Percentiles rank a stretch among this genome's conserved stretches.
phyloP scores from a whole-genome alignment of 2,797 vertebrate genomes.

The Botia almorhae region DNA sequence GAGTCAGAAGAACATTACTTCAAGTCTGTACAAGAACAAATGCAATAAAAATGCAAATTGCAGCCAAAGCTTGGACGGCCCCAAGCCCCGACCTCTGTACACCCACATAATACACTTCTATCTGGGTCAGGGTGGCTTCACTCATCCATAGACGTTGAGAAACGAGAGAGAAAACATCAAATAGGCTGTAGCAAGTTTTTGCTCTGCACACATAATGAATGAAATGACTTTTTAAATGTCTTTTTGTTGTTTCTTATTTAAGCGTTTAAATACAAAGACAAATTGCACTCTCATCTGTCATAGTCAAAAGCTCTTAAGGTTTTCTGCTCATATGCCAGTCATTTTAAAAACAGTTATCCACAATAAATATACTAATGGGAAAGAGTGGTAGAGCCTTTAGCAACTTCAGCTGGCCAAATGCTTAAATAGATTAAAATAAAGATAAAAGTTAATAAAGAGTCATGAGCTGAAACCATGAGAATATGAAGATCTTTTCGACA shows the following conservation, averaged over 20 bases:
- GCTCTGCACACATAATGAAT: conserved; percentile 16
- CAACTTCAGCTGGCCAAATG: neutral
- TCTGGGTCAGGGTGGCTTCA: conserved; percentile 68
- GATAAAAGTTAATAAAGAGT: neutral
- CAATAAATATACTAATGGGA: neutral
- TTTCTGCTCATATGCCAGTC: too few species aligned
- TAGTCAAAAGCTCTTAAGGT: too few species aligned
- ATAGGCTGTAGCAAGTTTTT: conserved; percentile 31
- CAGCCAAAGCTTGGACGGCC: conserved; percentile 71
- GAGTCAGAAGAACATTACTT: conserved; percentile 79
- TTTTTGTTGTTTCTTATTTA: conserved; percentile 54
- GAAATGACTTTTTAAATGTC: conserved; percentile 47
- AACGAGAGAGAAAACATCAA: conserved; percentile 40
- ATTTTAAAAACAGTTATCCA: neutral
- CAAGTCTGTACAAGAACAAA: conserved; percentile 75
- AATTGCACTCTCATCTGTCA: neutral
- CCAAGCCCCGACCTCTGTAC: conserved; percentile 75
- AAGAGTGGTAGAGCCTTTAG: neutral
- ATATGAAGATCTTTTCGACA: conserved; percentile 60
- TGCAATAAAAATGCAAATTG: conserved; percentile 87
- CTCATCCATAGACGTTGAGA: conserved; percentile 64
- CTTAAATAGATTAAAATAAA: conserved; percentile 6
- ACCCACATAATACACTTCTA: conserved; percentile 76
- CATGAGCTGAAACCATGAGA: conserved; percentile 62
- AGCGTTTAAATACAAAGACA: conserved; percentile 20